Percentiles rank a stretch among this genome's conserved stretches.
Evolutionary conservation across 2,888 invertebrate species (phyloP).

Genomic region (Meliscaeva auricollis): DNA sequence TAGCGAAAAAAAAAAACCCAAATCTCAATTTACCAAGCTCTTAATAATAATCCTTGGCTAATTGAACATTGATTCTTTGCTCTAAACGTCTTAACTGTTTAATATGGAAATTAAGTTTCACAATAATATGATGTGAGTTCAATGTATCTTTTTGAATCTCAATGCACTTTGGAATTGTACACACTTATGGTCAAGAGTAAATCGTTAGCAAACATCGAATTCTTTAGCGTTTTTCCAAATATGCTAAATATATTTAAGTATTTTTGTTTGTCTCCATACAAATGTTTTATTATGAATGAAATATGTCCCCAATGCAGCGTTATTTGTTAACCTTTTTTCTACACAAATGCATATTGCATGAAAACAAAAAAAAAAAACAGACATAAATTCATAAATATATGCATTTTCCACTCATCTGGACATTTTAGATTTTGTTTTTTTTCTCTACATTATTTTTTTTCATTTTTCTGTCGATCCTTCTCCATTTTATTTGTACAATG

Average conservation of each 20-base stretch:
- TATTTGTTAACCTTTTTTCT: background rate
- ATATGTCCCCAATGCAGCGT: background rate
- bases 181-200: background rate
- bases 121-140: too few relatives aligned
- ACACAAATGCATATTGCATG: slow-evolving; percentile 40
- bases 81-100: too few relatives aligned
- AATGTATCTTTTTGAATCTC: too few relatives aligned
- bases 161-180: background rate
- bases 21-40: too few relatives aligned
- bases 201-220: background rate
- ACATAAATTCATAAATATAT: background rate
- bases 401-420: slow-evolving; percentile 57
- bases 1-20: too few relatives aligned
- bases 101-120: too few relatives aligned
- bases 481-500: slow-evolving; percentile 65
- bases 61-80: too few relatives aligned
- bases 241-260: slow-evolving; percentile 31
- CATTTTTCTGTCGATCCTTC: slow-evolving; percentile 49
- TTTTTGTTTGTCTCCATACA: background rate
- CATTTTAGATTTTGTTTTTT: slow-evolving; percentile 60
- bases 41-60: too few relatives aligned
- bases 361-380: slow-evolving; percentile 1
- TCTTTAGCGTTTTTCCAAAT: slow-evolving; percentile 33
- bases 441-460: background rate
- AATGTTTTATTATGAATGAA: slow-evolving; percentile 31